Evolutionary conservation across 2,888 invertebrate genomes (phyloP).

Genomic region (Gastrophysa polygoni): DNA sequence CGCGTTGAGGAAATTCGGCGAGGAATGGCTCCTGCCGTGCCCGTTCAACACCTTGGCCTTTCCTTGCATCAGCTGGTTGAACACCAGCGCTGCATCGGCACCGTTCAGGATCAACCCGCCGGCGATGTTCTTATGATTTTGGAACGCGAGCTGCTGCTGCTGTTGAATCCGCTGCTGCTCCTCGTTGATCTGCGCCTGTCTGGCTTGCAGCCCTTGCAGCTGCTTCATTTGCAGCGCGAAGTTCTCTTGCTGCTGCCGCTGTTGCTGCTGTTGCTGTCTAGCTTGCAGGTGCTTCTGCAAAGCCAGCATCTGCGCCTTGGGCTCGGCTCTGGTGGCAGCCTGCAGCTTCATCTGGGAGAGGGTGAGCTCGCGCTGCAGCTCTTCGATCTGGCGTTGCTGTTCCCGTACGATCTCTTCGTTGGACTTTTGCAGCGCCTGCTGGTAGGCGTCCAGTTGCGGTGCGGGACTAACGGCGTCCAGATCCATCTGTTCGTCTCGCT

Average conservation of each 20-base stretch:
- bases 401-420: slow-evolving; percentile 79
- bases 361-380: slow-evolving; percentile 80
- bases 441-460: slow-evolving; percentile 47
- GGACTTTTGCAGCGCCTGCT: slow-evolving; percentile 39
- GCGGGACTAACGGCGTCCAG: slow-evolving; percentile 60
- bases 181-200: slow-evolving; percentile 52
- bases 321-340: slow-evolving; percentile 60
- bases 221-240: slow-evolving; percentile 65
- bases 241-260: slow-evolving; percentile 61
- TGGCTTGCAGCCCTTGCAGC: slow-evolving; percentile 69
- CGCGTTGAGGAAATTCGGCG: slow-evolving; percentile 65
- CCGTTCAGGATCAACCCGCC: slow-evolving; percentile 70
- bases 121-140: slow-evolving; percentile 56
- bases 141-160: slow-evolving; percentile 58
- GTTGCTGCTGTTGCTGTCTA: slow-evolving; percentile 60
- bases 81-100: slow-evolving; percentile 62
- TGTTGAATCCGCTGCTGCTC: slow-evolving; percentile 61
- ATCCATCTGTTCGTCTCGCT: slow-evolving; percentile 53
- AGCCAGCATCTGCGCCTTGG: slow-evolving; percentile 52
- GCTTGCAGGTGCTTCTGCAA: slow-evolving; percentile 55
- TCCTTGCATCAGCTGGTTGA: slow-evolving; percentile 61
- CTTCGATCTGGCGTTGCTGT: slow-evolving; percentile 86
- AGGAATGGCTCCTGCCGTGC: slow-evolving; percentile 60
- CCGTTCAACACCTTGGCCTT: slow-evolving; percentile 60
- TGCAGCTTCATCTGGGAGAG: slow-evolving; percentile 79